Base-by-base conservation (phyloP, 2,113 vertebrate genomes). In the Plestiodon gilberti region DNA sequence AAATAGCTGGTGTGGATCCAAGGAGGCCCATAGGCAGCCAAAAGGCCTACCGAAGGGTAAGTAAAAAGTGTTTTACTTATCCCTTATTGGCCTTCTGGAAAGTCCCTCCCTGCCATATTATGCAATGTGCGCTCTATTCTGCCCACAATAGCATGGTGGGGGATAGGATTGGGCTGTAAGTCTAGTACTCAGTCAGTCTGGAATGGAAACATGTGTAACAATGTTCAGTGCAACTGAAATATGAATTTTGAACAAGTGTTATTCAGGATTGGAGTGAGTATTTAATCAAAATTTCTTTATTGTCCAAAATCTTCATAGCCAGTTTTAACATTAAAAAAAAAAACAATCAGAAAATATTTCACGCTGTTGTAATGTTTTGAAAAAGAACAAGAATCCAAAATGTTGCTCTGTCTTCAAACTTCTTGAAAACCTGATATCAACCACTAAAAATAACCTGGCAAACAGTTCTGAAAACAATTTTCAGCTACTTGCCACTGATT, bases 381-480 rank as follows among this genome's bases (percentile, higher is more conserved):
- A 82, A 78, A 92, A 83, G 25, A 93, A 92, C 59, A 83, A 90
- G 74, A 89, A 52, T 61, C 35, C 25, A 82, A 25, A 85, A 62
- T 94, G 93, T 93, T 91, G 38, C 57, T 92, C 81, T 89, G 55
- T 77, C 55, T 75, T 62, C 78, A 57, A 78, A 55, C 79, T 84
- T 86, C 81, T 88, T 91, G 79, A 89, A 94, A 92, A 89, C 43
- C 52, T 62, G 30, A 14, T 86, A 83, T 69, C 91, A 88, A 85
- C 90, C 0, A 0, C 92, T 94, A 82, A 81, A 78, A 91, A 95
- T 95, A 97, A 97, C 97, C 96, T 96, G 96, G 95, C 96, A 91
- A 95, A 93, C 93, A 96, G 95, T 94, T 92, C 92, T 95, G 94
- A 93, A 96, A 97, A 96, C 95, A 97, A 96, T 97, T 97, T 97